Conservation (phyloP, 2,113 vertebrate species). For the Psittacara wagleri region DNA sequence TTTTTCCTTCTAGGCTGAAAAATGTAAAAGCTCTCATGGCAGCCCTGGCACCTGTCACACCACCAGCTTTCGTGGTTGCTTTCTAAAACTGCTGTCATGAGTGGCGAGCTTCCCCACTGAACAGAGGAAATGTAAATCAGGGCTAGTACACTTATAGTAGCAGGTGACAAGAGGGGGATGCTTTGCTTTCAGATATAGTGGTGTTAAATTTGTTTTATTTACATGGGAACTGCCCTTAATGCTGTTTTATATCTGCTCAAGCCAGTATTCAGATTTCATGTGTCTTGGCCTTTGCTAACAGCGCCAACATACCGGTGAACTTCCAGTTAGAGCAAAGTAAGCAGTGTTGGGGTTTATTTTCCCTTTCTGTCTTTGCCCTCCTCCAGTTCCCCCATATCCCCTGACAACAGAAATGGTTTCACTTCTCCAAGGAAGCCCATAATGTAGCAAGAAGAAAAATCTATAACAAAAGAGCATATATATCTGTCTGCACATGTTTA, state of each 20-base stretch:
- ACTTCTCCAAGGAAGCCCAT: not conserved
- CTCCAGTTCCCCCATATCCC: not conserved
- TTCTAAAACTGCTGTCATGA: not conserved
- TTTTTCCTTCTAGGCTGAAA: not conserved
- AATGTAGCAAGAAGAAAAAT: constrained; percentile 15
- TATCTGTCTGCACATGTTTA: constrained; percentile 21
- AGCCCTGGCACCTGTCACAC: not conserved
- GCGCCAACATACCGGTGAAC: not conserved
- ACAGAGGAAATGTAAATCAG: not conserved
- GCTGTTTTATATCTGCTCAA: not conserved
- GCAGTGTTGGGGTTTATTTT: not conserved
- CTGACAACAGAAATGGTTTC: not conserved
- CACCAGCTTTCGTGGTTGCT: not conserved
- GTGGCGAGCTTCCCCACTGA: not conserved
- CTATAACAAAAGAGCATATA: not conserved
- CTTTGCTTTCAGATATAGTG: not conserved
- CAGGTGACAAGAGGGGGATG: not conserved
- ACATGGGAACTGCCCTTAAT: not conserved
- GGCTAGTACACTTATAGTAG: not conserved
- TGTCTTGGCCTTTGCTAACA: not conserved
- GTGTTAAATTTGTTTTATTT: not conserved
- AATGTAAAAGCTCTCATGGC: not conserved
- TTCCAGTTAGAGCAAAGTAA: not conserved
- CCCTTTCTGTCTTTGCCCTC: not conserved
- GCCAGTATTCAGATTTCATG: not conserved